Base-by-base conservation (phyloP, 2,888 invertebrate genomes). In the Sphaeridia pumilis region DNA sequence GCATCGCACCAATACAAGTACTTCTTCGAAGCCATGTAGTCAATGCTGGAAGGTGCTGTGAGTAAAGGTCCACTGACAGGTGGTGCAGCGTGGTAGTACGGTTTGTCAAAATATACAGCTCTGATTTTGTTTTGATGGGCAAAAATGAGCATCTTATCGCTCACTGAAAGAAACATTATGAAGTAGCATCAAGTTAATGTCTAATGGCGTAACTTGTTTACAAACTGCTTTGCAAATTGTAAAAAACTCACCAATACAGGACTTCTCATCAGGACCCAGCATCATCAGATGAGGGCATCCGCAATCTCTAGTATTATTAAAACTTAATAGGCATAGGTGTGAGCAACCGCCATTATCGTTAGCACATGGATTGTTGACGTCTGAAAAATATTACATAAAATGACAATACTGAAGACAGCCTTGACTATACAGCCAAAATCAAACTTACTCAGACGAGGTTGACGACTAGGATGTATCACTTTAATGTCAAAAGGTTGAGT, bases 401-500 rank as follows among this genome's bases (percentile, higher is more conserved):
- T 42, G 31, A 25, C 31, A 28, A 26, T 17, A 46, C 20, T 25
- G 34, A 24, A 22, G 25, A 4, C 10, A 48, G 20, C 38, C 14
- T 14, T 17, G 7, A 14, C 14, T 46, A n/a, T n/a, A n/a, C n/a
- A n/a, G n/a, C n/a, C n/a, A n/a, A n/a, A n/a, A n/a, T n/a, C n/a
- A n/a, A n/a, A 10, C 4, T 43, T 63, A 71, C 76, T 74, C 65
- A n/a, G n/a, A n/a, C 69, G 70, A 0, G 84, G 84, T 67, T 87
- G 86, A 14, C 85, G 74, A 66, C 81, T 80, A 0, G 84, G 82
- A 69, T 87, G 86, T 65, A 84, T 73, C 38, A 89, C 81, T 71
- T 88, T 84, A 58, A 93, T 79, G 69, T 90, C 90, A 75, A 90
- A 92, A 0, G 92, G 92, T 70, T 92, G 90, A 2, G 86, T 83